These are phyloP conservation scores for Saccopteryx leptura DNA, from an alignment of 2,113 vertebrate genomes.

Conservation along the genomic window DNA sequence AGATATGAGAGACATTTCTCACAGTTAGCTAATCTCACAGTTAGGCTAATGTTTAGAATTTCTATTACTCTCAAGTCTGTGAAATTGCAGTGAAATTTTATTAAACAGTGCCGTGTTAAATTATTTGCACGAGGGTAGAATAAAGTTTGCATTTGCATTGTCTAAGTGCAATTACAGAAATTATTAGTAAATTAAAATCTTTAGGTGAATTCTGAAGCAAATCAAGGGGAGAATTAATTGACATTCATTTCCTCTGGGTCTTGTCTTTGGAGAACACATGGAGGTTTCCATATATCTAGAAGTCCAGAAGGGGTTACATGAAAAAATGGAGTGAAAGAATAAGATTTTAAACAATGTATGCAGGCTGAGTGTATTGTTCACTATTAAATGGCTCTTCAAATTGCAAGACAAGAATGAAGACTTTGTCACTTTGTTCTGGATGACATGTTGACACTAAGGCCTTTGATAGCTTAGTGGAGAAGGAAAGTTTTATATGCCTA, in stretches of 20 bases:
- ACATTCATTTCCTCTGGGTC: background rate
- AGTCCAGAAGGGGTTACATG: background rate
- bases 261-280: background rate
- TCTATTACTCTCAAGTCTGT: background rate
- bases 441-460: conserved; percentile 34
- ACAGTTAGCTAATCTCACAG: background rate
- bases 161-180: conserved; percentile 52
- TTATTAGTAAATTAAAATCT: conserved; percentile 73
- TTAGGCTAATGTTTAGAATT: background rate
- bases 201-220: conserved; percentile 48
- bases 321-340: conserved; percentile 33
- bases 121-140: conserved; percentile 44
- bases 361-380: conserved; percentile 29
- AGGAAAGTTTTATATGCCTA: conserved; percentile 60
- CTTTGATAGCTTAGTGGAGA: conserved; percentile 56
- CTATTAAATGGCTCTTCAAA: conserved; percentile 67
- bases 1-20: background rate
- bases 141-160: conserved; percentile 61
- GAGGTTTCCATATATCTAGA: conserved; percentile 19
- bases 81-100: conserved; percentile 43
- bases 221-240: background rate
- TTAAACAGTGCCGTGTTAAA: conserved; percentile 28
- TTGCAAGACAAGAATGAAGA: conserved; percentile 46
- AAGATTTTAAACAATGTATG: conserved; percentile 54
- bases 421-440: conserved; percentile 69